Evolutionary conservation across 1,140 invertebrate species (phyloP), one percentile per base, ranked within the genome.

Genomic region (Palaemon carinicauda): DNA sequence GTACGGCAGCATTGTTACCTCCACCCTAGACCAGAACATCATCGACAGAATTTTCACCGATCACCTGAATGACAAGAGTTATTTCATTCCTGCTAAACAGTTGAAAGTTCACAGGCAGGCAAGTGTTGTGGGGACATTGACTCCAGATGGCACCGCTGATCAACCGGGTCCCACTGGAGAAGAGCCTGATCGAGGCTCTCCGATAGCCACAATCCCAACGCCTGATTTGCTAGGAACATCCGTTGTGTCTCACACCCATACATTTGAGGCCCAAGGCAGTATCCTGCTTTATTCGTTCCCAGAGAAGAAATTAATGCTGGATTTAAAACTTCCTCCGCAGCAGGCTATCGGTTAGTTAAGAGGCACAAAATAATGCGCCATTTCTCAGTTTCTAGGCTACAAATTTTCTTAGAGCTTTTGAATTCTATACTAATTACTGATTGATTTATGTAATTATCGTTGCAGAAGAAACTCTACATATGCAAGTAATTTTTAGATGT

Each of bases 271-370:
- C 65, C 65, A 31, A 21, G 56, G 2, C 17, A 19, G 2, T 5
- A 75, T 83, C 52, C 41, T 83, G n/a, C 53, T 83, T 3, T 73
- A 83, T 29, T 83, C 82, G 17, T 56, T 83, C 0, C 52, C 82
- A 9, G 29, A 33, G 24, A 52, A 33, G 10, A 53, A 83, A 21
- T n/a, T 83, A n/a, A 75, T 31, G 9, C 31, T 77, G 9, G 65
- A 83, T 29, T 52, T 83, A 10, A n/a, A 71, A 19, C 52, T 50
- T 17, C 73, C 82, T 14, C 31, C 73, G 1, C 65, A 60, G 1
- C 71, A 56, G 10, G 73, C 82, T 33, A 52, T 60, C 50, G 82
- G 82, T 83, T 41, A 2, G 82, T 69, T 12, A 15, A 7, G 29
- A 69, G 4, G 21, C 9, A 1, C 41, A 5, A 41, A 1, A 41